Conservation (phyloP, 2,113 vertebrate genomes). For the Haemorhous mexicanus region DNA sequence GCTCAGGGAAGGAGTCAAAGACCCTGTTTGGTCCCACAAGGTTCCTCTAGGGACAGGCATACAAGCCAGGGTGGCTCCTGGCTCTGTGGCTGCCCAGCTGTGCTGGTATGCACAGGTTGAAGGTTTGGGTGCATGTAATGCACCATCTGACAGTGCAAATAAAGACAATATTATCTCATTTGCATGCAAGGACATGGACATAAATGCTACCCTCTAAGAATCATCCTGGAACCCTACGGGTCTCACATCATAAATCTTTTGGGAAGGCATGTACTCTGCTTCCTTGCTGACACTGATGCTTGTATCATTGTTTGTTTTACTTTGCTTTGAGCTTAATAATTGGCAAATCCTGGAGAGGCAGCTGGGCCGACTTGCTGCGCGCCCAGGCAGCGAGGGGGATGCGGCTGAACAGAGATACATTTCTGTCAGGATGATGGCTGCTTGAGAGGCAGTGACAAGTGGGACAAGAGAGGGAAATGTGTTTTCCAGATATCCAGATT, state of each 20-base stretch:
- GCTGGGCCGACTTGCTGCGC: background rate
- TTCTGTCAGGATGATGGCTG: background rate
- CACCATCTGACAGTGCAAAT: background rate
- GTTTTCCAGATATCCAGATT: slow-evolving; percentile 45
- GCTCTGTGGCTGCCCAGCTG: background rate
- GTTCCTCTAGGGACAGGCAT: accelerated
- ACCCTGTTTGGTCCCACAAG: accelerated
- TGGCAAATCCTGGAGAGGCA: background rate
- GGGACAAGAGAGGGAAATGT: slow-evolving; percentile 42
- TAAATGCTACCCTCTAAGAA: background rate
- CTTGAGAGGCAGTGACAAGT: slow-evolving; percentile 51
- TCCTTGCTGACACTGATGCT: background rate
- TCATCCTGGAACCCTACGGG: background rate
- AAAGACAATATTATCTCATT: background rate
- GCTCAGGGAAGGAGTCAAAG: background rate
- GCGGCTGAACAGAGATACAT: background rate
- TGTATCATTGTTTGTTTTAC: background rate
- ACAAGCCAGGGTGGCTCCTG: background rate
- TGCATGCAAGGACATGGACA: background rate
- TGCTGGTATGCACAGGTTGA: background rate
- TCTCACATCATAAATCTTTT: background rate
- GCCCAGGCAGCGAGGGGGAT: background rate
- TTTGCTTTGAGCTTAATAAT: slow-evolving; percentile 9
- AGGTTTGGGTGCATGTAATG: background rate
- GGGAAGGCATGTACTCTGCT: background rate